These are phyloP conservation scores for Drosophila orosa DNA, from an alignment of 1,140 invertebrate genomes.

Conservation along the genomic window DNA sequence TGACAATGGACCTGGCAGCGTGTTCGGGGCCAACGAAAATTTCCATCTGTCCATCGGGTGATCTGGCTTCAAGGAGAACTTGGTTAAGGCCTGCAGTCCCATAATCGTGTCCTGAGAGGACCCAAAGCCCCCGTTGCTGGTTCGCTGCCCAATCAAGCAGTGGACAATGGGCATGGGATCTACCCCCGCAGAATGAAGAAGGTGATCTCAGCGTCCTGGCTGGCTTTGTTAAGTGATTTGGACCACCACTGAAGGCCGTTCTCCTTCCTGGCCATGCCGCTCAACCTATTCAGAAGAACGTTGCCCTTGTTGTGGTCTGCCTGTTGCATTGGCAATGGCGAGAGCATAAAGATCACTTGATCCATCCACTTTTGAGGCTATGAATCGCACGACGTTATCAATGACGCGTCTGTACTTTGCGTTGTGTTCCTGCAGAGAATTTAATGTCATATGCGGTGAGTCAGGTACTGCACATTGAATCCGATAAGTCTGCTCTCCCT, in stretches of 20 bases:
- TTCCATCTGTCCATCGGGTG: slow-evolving; percentile 38
- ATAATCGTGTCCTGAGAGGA: slow-evolving; percentile 90
- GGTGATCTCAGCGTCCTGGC: slow-evolving; percentile 91
- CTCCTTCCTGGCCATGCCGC: slow-evolving; percentile 45
- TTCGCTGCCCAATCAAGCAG: slow-evolving; percentile 91
- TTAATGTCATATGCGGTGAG: slow-evolving; percentile 89
- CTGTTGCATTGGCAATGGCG: slow-evolving; percentile 89
- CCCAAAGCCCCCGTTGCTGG: slow-evolving; percentile 90
- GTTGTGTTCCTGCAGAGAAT: slow-evolving; percentile 62
- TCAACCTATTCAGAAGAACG: slow-evolving; percentile 42
- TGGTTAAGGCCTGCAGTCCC: slow-evolving; percentile 87
- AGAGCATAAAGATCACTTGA: slow-evolving; percentile 91
- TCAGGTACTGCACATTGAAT: slow-evolving; percentile 93
- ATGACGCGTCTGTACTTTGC: slow-evolving; percentile 87
- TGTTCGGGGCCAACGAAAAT: slow-evolving; percentile 29
- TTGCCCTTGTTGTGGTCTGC: slow-evolving; percentile 86
- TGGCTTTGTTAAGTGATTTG: slow-evolving; percentile 83
- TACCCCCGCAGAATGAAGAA: slow-evolving; percentile 88
- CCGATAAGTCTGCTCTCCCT: slow-evolving; percentile 96
- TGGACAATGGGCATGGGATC: slow-evolving; percentile 86
- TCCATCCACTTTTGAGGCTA: slow-evolving; percentile 89
- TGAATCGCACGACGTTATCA: slow-evolving; percentile 91
- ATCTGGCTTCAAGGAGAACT: slow-evolving; percentile 84
- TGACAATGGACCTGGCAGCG: slow-evolving; percentile 65
- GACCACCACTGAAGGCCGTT: slow-evolving; percentile 71